Evolutionary conservation across 92 coral and sea anemone species (phyloP), one percentile per base, ranked within the genome.

Genomic region (Epizoanthus scotinus): DNA sequence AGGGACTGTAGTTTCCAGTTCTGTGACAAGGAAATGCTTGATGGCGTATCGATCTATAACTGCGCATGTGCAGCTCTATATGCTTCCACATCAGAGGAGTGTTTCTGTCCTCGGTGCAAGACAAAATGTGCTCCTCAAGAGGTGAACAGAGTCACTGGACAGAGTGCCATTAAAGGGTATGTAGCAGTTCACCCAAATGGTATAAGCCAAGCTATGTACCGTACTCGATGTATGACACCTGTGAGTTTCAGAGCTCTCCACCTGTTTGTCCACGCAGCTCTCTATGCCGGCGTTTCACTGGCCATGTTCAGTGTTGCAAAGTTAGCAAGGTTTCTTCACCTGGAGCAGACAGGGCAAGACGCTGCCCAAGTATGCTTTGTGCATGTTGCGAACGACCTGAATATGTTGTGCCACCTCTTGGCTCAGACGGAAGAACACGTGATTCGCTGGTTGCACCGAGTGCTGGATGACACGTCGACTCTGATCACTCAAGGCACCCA

Each of bases 221-320:
- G 82, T 54, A 83, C 86, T 17, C 88, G 97, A 67, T 25, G 47
- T 8, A 85, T 95, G 67, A 57, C 83, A 18, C 96, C 99, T 12
- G 85, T 73, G 9, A 95, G 90, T 47, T 91, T 88, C 66, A 91
- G 99, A 22, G 79, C 90, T 24, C 78, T 95, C n/a, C 98, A 91
- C 77, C 67, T 95, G 60, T 80, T 93, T 66, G 91, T 95, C 22
- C 91, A 89, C 63, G 79, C 90, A 21, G 89, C 92, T 0, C 86
- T 93, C 24, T 88, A 94, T 31, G 91, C 88, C 5, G 99, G 99
- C 36, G 83, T 70, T 55, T 87, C 96, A 62, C 77, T 91, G 28
- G 82, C 78, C 55, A 26, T 91, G 62, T 78, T 79, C 47, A 86
- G 75, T 47, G 83, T 77, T 27, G 82, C 70, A 50, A 62, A 73